Evolutionary conservation across 2,888 invertebrate species (phyloP).

Genomic region (Fragum sueziense): DNA sequence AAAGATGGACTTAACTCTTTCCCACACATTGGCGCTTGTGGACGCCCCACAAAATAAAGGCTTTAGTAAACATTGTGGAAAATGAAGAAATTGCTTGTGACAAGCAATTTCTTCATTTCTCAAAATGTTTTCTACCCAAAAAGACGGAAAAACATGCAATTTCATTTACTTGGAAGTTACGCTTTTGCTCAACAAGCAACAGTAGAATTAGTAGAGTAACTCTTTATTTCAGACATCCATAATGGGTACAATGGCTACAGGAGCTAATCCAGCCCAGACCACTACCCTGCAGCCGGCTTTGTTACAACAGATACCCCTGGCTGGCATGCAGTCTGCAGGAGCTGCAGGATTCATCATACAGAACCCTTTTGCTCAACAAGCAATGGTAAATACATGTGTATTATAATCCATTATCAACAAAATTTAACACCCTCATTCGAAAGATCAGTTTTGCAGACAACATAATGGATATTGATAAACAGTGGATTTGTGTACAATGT

Average conservation of each 20-base stretch:
- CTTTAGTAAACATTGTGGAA: not conserved
- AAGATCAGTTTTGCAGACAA: no score
- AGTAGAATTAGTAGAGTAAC: no score
- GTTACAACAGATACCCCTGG: conserved; percentile 66
- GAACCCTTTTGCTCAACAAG: conserved; percentile 74
- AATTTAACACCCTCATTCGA: no score
- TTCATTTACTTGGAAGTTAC: no score
- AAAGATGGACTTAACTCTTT: not conserved
- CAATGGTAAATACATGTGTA: conserved; percentile 67
- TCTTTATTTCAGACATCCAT: conserved; percentile 12
- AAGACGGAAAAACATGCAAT: no score
- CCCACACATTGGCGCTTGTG: not conserved
- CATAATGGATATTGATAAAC: no score
- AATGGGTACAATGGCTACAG: conserved; percentile 7
- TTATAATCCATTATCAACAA: no score
- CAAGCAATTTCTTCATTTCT: not conserved
- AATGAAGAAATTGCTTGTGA: not conserved
- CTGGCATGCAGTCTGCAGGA: conserved; percentile 55
- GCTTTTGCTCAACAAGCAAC: no score
- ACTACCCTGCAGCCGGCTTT: conserved; percentile 61
- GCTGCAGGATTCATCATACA: conserved; percentile 71
- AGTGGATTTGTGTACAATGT: no score
- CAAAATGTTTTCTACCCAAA: not conserved
- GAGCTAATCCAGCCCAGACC: conserved; percentile 49
- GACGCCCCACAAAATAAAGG: no score